Evolutionary conservation across 2,888 invertebrate genomes (phyloP).

Genomic region (Archips crataeganus): DNA sequence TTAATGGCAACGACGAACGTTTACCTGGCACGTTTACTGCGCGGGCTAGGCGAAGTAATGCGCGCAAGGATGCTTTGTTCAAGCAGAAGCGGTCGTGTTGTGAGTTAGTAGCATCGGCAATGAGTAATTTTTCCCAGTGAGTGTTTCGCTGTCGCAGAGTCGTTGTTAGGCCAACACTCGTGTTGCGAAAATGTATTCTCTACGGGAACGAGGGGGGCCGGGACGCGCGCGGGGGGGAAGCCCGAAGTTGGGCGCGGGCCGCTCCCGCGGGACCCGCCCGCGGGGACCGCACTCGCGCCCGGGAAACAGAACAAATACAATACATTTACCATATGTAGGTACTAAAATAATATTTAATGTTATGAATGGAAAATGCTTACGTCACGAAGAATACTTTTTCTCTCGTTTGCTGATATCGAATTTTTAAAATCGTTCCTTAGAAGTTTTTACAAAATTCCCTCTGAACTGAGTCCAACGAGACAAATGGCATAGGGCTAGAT

Average conservation of each 20-base stretch:
- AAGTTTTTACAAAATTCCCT: no score
- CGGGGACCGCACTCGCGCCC: conserved; percentile 73
- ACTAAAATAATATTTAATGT: conserved; percentile 2
- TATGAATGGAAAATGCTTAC: not conserved
- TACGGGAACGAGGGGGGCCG: conserved; percentile 67
- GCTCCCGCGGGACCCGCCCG: conserved; percentile 72
- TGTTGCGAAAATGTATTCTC: conserved; percentile 86
- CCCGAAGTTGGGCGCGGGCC: conserved; percentile 85
- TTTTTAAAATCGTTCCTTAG: not conserved
- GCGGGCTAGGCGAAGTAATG: conserved; percentile 22
- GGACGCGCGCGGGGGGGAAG: conserved; percentile 63
- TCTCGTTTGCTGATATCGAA: not conserved
- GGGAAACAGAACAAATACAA: conserved; percentile 18
- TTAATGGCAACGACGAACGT: conserved; percentile 45
- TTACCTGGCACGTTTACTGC: conserved; percentile 18
- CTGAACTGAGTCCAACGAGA: no score
- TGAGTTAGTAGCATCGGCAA: conserved; percentile 60
- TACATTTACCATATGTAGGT: conserved; percentile 44
- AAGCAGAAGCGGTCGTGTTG: conserved; percentile 26
- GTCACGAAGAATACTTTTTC: not conserved
- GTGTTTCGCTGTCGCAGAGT: conserved; percentile 76
- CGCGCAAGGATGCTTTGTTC: conserved; percentile 34
- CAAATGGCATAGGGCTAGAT: no score
- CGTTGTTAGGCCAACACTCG: conserved; percentile 82
- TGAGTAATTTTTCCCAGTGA: conserved; percentile 79